phyloP scores from a whole-genome alignment of 2,888 invertebrate species.

The Falcaria lacertinaria region DNA sequence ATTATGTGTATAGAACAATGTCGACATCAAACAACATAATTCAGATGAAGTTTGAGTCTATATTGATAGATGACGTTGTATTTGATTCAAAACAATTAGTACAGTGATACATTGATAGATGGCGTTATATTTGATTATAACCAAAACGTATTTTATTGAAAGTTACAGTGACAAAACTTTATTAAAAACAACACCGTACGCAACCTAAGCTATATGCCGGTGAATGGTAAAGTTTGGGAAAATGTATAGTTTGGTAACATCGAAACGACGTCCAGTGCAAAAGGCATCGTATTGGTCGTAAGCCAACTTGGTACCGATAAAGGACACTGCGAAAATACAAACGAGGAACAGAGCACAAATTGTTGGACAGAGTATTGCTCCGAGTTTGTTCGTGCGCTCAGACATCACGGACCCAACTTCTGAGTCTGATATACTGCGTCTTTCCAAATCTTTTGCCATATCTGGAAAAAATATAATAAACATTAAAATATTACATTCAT shows the following conservation, averaged over 20 bases:
- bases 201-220: conserved; percentile 2
- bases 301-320: conserved; percentile 49
- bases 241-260: conserved; percentile 45
- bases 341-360: conserved; percentile 57
- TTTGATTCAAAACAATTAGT: not conserved
- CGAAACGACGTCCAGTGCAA: conserved; percentile 42
- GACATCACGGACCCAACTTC: conserved; percentile 44
- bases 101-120: too few relatives aligned
- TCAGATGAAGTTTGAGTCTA: not conserved
- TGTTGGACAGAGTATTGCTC: conserved; percentile 58
- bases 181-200: conserved; percentile 14
- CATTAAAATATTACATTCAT: not conserved
- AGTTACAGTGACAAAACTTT: too few relatives aligned
- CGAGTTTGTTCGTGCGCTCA: conserved; percentile 38
- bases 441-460: conserved; percentile 48
- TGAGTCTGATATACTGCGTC: conserved; percentile 45
- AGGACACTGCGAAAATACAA: conserved; percentile 44
- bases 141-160: too few relatives aligned
- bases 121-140: too few relatives aligned
- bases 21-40: too few relatives aligned
- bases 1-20: not conserved
- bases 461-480: conserved; percentile 25
- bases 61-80: not conserved
- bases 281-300: conserved; percentile 57
- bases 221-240: conserved; percentile 41